Evolutionary conservation across 2,113 vertebrate genomes (phyloP).

Genomic region (Megaleporinus macrocephalus): DNA sequence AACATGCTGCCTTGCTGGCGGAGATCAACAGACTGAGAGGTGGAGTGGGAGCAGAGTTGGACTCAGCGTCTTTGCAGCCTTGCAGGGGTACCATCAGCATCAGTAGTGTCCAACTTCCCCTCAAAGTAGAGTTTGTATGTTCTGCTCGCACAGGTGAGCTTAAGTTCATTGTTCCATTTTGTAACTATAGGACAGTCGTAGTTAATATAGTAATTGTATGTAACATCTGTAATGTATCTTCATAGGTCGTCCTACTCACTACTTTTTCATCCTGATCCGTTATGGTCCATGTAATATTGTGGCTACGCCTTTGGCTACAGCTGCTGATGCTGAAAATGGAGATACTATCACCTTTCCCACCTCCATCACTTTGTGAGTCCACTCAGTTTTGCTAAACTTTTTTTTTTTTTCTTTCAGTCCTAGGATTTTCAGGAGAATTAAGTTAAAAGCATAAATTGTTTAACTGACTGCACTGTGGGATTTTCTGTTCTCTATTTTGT

Average conservation of each 20-base stretch:
- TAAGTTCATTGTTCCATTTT: not conserved
- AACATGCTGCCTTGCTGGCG: constrained; percentile 69
- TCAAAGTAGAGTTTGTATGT: constrained; percentile 81
- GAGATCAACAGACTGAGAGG: constrained; percentile 71
- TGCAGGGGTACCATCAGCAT: constrained; percentile 77
- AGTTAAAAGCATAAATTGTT: too few relatives aligned
- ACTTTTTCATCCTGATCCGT: constrained; percentile 81
- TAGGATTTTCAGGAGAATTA: too few relatives aligned
- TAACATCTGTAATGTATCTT: not conserved
- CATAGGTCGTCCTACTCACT: constrained; percentile 77
- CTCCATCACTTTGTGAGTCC: constrained; percentile 75
- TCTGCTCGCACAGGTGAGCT: constrained; percentile 63
- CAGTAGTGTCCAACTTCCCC: constrained; percentile 77
- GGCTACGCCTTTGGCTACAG: constrained; percentile 78
- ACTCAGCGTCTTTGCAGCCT: constrained; percentile 60
- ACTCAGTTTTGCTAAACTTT: not conserved
- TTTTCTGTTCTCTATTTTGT: too few relatives aligned
- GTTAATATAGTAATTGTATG: not conserved
- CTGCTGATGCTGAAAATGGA: constrained; percentile 77
- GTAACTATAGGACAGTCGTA: not conserved
- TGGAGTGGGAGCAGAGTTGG: constrained; percentile 31
- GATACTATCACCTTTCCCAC: constrained; percentile 81
- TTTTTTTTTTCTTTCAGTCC: not conserved
- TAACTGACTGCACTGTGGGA: too few relatives aligned
- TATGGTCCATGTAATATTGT: constrained; percentile 78